A percentile compares a stretch with the other conserved stretches of the same genome.
phyloP scores from a whole-genome alignment of 2,113 vertebrate genomes.

The Calcarius ornatus region DNA sequence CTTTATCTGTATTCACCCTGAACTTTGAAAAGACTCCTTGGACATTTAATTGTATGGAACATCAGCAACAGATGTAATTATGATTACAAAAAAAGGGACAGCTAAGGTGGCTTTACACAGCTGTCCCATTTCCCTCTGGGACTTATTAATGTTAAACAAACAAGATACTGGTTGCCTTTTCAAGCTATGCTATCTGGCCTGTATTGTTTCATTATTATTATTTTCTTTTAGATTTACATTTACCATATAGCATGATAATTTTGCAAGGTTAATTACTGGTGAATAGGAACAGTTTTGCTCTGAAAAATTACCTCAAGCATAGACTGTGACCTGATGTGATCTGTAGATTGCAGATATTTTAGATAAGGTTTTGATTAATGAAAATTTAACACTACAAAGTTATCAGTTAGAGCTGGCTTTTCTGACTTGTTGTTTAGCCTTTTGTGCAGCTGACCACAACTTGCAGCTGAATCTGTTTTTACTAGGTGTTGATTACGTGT shows the following conservation, averaged over 20 bases:
- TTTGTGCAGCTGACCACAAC: not conserved
- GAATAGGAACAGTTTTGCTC: not conserved
- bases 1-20: not conserved
- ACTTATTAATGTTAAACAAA: slow-evolving; percentile 67
- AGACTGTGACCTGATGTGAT: not conserved
- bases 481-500: not conserved
- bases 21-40: not conserved
- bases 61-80: slow-evolving; percentile 15
- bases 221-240: not conserved
- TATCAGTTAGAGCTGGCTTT: not conserved
- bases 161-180: slow-evolving; percentile 53
- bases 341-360: not conserved
- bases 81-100: not conserved
- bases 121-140: slow-evolving; percentile 57
- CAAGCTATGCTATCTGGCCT: not conserved
- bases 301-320: not conserved
- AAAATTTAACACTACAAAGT: not conserved
- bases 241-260: not conserved
- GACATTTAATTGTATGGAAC: not conserved
- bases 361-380: not conserved
- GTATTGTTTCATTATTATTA: not conserved
- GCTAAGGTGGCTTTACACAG: not conserved
- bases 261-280: not conserved
- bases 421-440: not conserved
- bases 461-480: not conserved